Evolutionary conservation across 2,113 vertebrate genomes (phyloP).

Genomic region (Microcebus murinus): DNA sequence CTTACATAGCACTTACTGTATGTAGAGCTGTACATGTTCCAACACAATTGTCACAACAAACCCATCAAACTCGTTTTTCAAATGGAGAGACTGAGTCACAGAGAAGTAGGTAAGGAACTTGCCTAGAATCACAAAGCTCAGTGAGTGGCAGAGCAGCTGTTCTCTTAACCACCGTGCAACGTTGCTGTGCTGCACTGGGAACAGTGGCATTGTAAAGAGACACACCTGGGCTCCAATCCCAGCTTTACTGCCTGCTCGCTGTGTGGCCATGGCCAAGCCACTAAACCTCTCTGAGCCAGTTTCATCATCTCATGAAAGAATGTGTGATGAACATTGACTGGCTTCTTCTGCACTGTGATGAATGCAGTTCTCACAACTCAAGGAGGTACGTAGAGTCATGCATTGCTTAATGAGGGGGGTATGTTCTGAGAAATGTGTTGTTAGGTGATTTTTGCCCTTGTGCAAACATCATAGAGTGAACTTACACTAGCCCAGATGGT

Average conservation of each 20-base stretch:
- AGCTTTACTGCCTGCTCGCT: neutral
- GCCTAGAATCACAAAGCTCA: neutral
- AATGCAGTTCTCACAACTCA: neutral
- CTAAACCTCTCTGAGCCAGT: neutral
- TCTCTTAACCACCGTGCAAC: neutral
- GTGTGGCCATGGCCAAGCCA: neutral
- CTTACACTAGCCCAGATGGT: neutral
- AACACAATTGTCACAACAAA: neutral
- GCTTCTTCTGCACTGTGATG: neutral
- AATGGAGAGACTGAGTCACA: neutral
- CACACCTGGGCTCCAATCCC: neutral
- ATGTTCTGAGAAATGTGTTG: neutral
- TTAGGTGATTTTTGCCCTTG: neutral
- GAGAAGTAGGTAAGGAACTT: neutral
- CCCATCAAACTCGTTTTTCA: neutral
- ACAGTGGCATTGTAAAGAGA: neutral
- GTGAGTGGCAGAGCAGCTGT: neutral
- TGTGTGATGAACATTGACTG: neutral
- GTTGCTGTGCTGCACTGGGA: neutral
- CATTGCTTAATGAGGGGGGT: neutral
- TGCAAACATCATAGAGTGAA: neutral
- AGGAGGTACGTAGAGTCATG: too few species aligned
- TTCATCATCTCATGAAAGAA: neutral
- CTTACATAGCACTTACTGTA: neutral
- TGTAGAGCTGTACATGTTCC: neutral